Evolutionary conservation across 1,140 invertebrate species (phyloP).

Genomic region (Drosophila mauritiana): DNA sequence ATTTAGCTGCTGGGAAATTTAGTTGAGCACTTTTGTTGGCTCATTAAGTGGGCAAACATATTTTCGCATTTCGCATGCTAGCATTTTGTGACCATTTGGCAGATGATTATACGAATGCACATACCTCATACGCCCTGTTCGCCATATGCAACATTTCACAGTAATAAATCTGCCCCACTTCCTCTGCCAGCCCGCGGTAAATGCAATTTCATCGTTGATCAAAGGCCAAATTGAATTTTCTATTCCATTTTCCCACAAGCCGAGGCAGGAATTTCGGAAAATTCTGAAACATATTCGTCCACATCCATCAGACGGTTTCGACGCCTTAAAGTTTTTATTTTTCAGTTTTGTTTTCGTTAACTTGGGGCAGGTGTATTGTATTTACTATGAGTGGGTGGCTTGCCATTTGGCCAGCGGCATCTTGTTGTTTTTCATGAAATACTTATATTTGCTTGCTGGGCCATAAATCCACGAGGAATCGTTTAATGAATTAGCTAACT

Average conservation of each 20-base stretch:
- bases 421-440: constrained; percentile 14
- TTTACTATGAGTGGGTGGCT: constrained; percentile 39
- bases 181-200: neutral
- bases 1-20: constrained; percentile 54
- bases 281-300: constrained; percentile 38
- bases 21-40: too few relatives aligned
- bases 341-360: constrained; percentile 17
- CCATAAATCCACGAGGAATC: constrained; percentile 18
- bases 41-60: constrained; percentile 1
- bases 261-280: constrained; percentile 29
- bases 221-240: constrained; percentile 47
- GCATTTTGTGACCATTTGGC: constrained; percentile 37
- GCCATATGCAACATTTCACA: constrained; percentile 42
- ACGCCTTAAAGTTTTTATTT: constrained; percentile 24
- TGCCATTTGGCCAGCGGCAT: constrained; percentile 10
- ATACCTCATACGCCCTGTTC: constrained; percentile 53
- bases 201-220: constrained; percentile 44
- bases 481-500: constrained; percentile 24
- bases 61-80: neutral
- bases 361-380: constrained; percentile 37
- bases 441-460: constrained; percentile 5
- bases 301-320: constrained; percentile 30
- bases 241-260: constrained; percentile 7
- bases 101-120: constrained; percentile 30
- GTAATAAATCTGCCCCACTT: constrained; percentile 39